These are phyloP conservation scores for Phycodurus eques DNA, from an alignment of 2,113 vertebrate species.

Conservation along the genomic window DNA sequence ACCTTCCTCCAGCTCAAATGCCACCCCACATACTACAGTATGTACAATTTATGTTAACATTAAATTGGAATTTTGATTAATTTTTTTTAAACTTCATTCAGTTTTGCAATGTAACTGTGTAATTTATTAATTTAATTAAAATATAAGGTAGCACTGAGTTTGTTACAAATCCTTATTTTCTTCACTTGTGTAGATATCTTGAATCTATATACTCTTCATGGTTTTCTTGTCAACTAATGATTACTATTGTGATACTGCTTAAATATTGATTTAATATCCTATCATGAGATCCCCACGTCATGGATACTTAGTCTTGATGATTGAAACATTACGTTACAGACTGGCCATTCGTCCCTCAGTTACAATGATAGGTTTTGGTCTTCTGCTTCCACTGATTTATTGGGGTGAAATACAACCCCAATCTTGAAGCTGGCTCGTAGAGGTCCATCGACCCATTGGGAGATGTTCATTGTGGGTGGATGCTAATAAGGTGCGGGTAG, in stretches of 20 bases:
- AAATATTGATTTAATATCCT: neutral
- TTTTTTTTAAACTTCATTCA: no score
- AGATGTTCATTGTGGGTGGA: slow-evolving; percentile 28
- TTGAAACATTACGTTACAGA: neutral
- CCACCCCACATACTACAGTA: no score
- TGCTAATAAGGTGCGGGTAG: slow-evolving; percentile 44
- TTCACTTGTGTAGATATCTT: no score
- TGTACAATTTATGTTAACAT: no score
- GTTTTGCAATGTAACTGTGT: no score
- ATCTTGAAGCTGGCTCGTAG: slow-evolving; percentile 32
- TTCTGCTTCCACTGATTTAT: neutral
- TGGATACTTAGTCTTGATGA: neutral
- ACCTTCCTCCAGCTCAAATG: no score
- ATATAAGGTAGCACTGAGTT: no score
- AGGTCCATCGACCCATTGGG: slow-evolving; percentile 36
- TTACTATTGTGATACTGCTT: neutral
- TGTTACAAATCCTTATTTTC: no score
- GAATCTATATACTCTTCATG: no score
- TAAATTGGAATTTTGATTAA: no score
- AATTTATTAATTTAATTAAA: no score
- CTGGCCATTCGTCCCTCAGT: neutral
- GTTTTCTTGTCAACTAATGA: no score
- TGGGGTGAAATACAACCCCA: neutral
- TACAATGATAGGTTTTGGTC: neutral
- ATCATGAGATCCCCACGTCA: neutral